Percentiles rank a stretch among this genome's conserved stretches.
Evolutionary conservation across 2,113 vertebrate species (phyloP).

Genomic region (Alouatta palliata): DNA sequence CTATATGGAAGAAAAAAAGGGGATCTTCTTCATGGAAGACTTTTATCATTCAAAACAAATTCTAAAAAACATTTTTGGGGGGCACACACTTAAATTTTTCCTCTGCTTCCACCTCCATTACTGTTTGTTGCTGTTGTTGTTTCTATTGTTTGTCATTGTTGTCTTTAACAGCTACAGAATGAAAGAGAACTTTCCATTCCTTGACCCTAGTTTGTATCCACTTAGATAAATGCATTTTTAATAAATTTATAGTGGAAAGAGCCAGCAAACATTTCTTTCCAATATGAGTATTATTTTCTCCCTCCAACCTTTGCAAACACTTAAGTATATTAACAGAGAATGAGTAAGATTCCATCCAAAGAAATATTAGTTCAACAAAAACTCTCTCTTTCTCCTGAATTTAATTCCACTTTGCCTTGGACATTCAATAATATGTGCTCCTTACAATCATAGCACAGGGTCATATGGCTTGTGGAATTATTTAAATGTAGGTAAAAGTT

Average conservation of each 20-base stretch:
- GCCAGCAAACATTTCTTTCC: not conserved
- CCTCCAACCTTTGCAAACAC: not conserved
- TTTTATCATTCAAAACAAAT: not conserved
- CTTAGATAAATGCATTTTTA: constrained; percentile 33
- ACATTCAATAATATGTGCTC: not conserved
- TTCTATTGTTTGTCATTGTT: not conserved
- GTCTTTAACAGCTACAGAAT: not conserved
- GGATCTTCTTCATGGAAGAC: not conserved
- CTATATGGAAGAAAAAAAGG: not conserved
- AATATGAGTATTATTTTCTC: not conserved
- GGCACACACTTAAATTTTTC: not conserved
- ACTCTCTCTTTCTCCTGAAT: not conserved
- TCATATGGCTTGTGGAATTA: not conserved
- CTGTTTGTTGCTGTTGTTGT: not conserved
- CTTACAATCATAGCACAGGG: not conserved
- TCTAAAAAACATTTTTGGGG: not conserved
- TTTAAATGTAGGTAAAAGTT: not conserved
- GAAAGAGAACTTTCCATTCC: not conserved
- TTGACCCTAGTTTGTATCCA: not conserved
- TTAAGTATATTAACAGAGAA: constrained; percentile 53
- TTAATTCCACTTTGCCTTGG: not conserved
- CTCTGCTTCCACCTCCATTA: not conserved
- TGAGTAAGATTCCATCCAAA: not conserved
- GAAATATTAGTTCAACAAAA: not conserved
- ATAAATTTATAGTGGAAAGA: not conserved